A percentile compares a stretch with the other conserved stretches of the same genome.
phyloP scores from a whole-genome alignment of 2,797 vertebrate species.

The Centroberyx gerrardi region DNA sequence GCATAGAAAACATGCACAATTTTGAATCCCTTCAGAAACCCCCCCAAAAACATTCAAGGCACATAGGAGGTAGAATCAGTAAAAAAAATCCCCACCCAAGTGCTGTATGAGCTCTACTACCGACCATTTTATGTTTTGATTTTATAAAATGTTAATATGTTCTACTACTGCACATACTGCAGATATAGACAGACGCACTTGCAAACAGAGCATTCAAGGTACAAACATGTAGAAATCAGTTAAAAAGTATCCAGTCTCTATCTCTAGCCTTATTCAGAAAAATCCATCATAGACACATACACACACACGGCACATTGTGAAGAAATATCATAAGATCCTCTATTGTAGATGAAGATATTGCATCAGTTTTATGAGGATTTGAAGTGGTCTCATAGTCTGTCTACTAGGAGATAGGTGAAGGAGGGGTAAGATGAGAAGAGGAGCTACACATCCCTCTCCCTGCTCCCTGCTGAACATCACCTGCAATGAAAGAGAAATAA shows the following conservation, averaged over 20 bases:
- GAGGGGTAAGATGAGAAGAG: constrained; percentile 38
- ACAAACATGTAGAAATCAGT: no score
- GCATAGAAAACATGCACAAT: no score
- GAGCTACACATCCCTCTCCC: constrained; percentile 47
- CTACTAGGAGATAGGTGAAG: constrained; percentile 26
- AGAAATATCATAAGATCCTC: no score
- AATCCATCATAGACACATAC: neutral
- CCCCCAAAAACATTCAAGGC: no score
- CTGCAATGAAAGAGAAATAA: constrained; percentile 76
- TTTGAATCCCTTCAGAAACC: no score
- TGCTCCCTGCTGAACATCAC: constrained; percentile 69
- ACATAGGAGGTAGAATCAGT: no score
- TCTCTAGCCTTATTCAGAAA: neutral
- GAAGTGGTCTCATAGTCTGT: constrained; percentile 15
- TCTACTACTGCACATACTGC: neutral
- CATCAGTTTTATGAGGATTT: constrained; percentile 8
- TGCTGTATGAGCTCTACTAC: no score
- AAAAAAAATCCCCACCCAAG: no score
- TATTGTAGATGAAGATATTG: no score
- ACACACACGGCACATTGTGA: no score
- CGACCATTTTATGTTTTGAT: neutral
- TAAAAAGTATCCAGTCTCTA: neutral
- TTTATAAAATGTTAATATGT: neutral
- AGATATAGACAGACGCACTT: no score
- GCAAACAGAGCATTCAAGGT: no score